Percentiles rank a stretch among this genome's conserved stretches.
These are phyloP conservation scores for Lordiphosa fenestrarum DNA, from an alignment of 2,888 invertebrate genomes.

Conservation along the genomic window DNA sequence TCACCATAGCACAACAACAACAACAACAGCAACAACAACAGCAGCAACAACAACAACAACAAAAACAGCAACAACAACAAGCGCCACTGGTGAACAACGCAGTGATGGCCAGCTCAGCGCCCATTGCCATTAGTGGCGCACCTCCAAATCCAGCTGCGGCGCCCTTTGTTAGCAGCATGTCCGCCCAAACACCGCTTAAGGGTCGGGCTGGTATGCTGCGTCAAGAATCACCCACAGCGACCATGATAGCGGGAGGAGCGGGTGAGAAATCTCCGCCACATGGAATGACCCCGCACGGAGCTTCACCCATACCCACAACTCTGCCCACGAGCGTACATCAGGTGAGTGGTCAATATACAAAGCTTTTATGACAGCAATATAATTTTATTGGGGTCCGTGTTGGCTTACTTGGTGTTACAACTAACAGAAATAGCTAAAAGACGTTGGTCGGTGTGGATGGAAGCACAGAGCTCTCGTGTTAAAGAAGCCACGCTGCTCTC, in stretches of 20 bases:
- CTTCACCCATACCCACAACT: constrained; percentile 80
- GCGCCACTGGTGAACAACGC: constrained; percentile 32
- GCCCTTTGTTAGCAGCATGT: constrained; percentile 74
- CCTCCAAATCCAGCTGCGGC: constrained; percentile 65
- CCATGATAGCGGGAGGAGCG: constrained; percentile 49
- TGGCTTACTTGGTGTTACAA: too few species aligned
- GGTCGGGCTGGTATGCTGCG: constrained; percentile 68
- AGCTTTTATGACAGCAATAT: too few species aligned
- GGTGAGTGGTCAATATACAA: constrained; percentile 53
- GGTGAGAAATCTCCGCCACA: constrained; percentile 81
- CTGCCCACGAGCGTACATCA: constrained; percentile 79
- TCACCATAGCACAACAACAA: constrained; percentile 74
- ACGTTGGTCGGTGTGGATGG: too few species aligned
- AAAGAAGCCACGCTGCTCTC: too few species aligned
- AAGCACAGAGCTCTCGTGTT: too few species aligned
- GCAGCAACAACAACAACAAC: too few species aligned
- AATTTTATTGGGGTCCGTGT: too few species aligned
- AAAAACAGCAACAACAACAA: constrained; percentile 63
- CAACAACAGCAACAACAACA: constrained; percentile 62
- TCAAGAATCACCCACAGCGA: constrained; percentile 78
- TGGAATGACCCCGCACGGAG: constrained; percentile 81
- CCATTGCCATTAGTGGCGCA: constrained; percentile 59
- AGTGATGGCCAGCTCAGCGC: constrained; percentile 52
- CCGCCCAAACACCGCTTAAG: constrained; percentile 76
- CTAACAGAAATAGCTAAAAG: too few species aligned